Base-by-base conservation (phyloP, 2,888 invertebrate genomes). In the Resseliella maxima region DNA sequence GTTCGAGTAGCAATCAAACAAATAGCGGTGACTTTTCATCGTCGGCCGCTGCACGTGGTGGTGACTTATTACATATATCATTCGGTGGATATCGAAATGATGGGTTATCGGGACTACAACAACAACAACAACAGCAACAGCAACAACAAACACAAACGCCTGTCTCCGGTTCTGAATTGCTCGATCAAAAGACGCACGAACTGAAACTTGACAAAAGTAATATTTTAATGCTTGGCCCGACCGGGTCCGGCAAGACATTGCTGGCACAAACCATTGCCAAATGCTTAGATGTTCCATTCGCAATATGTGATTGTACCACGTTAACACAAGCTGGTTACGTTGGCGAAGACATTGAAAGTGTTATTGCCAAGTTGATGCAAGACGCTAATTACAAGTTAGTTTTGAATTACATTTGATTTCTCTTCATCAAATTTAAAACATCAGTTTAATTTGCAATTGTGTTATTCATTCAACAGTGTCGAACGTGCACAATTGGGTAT, bases 271-370 rank as follows among this genome's bases (percentile, higher is more conserved):
- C 98, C 46, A 96, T 99, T 90, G 99, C 99, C 85, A 96, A 96
- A 89, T 99, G 99, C 91, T 92, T 99, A 89, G 99, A 99, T 92
- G 99, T 99, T 88, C 99, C 99, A 86, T 99, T 99, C 92, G 99
- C 99, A 45, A 99, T 99, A 90, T 99, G 99, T 92, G 99, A 99
- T 92, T 99, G 99, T 92, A 98, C 98, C 36, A 98, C 98, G 18
- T 92, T 98, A 54, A 98, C 98, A 18, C 98, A 98, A 92, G 98
- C 98, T 36, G 98, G 99, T 54, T 99, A 99, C 91, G 99, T 99
- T 10, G 99, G 99, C n/a, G 99, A 99, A 92, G 99, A 99, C 91
- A 99, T 99, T 89, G 99, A 99, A 92, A 98, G 98, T 90, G 99
- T 99, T 86, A 98, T 99, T 89, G 98, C 97, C 41, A 99, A 99